Evolutionary conservation across 2,888 invertebrate genomes (phyloP).

Genomic region (Leptogaster cylindrica): DNA sequence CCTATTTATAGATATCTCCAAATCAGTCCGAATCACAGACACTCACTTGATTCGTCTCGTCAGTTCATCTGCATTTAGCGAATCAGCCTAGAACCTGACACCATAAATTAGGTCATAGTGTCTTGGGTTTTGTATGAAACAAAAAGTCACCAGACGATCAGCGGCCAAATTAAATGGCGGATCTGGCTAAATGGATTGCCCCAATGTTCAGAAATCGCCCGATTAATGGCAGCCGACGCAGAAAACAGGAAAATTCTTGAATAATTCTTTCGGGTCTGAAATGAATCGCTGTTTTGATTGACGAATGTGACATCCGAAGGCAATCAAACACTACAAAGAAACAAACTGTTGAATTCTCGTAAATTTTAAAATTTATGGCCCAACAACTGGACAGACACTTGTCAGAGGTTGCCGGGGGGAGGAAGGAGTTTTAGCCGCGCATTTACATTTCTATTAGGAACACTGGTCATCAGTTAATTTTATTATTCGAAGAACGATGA

Average conservation of each 20-base stretch:
- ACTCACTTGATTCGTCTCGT: not conserved
- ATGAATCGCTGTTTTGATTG: constrained; percentile 22
- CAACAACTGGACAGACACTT: constrained; percentile 23
- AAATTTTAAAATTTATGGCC: constrained; percentile 32
- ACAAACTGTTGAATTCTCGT: constrained; percentile 8
- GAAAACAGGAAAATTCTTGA: not conserved
- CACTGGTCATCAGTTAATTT: constrained; percentile 31
- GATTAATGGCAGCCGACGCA: not conserved
- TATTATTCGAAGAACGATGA: constrained; percentile 33
- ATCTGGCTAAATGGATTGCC: not conserved
- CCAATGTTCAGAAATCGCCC: not conserved
- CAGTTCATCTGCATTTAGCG: constrained; percentile 12
- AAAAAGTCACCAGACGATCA: constrained; percentile 6
- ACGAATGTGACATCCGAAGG: constrained; percentile 32
- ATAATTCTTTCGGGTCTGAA: not conserved
- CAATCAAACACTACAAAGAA: constrained; percentile 21
- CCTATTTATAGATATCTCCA: not conserved
- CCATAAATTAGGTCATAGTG: constrained; percentile 34
- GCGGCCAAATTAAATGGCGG: not conserved
- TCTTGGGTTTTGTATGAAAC: not conserved
- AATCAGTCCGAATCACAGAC: constrained; percentile 1
- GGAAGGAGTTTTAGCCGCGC: not conserved
- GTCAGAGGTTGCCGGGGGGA: not conserved
- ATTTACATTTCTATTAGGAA: constrained; percentile 39
- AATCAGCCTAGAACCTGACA: constrained; percentile 13